Evolutionary conservation across 2,113 vertebrate species (phyloP), one percentile per base, ranked within the genome.

Genomic region (Pelmatolapia mariae): DNA sequence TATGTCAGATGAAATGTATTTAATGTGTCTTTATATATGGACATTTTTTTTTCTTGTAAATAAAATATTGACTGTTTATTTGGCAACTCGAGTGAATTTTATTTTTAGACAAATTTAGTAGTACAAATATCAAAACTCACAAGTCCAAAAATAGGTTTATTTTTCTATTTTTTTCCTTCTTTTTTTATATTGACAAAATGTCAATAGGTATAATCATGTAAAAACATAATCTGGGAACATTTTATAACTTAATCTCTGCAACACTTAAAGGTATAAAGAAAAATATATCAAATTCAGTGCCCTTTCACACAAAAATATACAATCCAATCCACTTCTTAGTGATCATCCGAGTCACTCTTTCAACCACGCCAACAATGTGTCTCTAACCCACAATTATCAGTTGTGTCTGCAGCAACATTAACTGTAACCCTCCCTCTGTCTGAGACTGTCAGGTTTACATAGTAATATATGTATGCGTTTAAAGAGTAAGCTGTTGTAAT

Each of bases 1-100:
- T 80, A 95, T 90, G 92, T 95, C 90, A 83, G 54, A 92, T 94
- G 86, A 95, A 93, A 95, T 92, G 92, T 93, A 90, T 94, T 94
- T 90, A 81, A 95, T 91, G 87, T 86, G 93, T 95, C 92, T 96
- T 89, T 88, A 91, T 94, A 94, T 93, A 92, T 93, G 57, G 79
- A 92, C 86, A 19, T 93, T 89, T 91, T 92, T 87, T 87, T 91
- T 91, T 91, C 84, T 87, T 96, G 93, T 96, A 96, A 95, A 96
- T 96, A 96, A 96, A 96, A 95, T 86, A 93, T 86, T 88, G 87
- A 94, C 94, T 91, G 92, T 94, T 95, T 82, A 92, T 93, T 91
- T 87, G 71, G 54, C 29, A 53, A 47, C n/a, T 81, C 15, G 73
- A 59, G 24, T 81, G 31, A 76, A 61, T 68, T 24, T 56, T 9